These are phyloP conservation scores for Bufotes viridis DNA, from an alignment of 2,797 vertebrate species.

Conservation along the genomic window DNA sequence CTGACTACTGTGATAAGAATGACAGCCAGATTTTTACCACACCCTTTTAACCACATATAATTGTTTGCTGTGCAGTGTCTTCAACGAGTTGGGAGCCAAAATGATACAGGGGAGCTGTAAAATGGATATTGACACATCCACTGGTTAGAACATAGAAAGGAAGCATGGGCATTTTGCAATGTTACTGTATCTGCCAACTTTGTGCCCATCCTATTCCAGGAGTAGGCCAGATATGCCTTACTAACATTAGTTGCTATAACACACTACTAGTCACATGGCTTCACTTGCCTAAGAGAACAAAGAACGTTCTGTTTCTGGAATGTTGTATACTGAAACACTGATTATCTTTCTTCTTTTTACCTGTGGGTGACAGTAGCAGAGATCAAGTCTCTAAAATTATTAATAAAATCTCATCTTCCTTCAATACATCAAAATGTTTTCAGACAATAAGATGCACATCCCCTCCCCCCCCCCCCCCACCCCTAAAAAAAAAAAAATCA, in stretches of 20 bases:
- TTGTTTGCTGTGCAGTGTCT: constrained; percentile 33
- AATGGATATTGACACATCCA: constrained; percentile 11
- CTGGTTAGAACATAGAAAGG: neutral
- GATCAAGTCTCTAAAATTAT: neutral
- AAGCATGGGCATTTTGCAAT: constrained; percentile 20
- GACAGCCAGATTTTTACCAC: neutral
- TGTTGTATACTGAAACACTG: neutral
- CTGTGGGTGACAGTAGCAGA: neutral
- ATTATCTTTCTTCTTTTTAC: constrained; percentile 1
- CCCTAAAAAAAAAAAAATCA: too few relatives aligned
- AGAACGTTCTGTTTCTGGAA: constrained; percentile 15
- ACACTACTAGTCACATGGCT: neutral
- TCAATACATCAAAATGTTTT: too few relatives aligned
- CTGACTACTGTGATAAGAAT: constrained; percentile 3
- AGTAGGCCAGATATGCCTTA: neutral
- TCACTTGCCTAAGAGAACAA: neutral
- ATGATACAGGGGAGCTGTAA: neutral
- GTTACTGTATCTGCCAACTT: neutral
- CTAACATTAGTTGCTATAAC: constrained; percentile 20
- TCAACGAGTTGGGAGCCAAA: constrained; percentile 7
- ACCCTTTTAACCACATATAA: neutral
- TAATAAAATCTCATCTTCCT: neutral
- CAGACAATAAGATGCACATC: too few relatives aligned
- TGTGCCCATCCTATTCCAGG: neutral
- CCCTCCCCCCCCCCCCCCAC: too few relatives aligned